Evolutionary conservation across 1,140 invertebrate genomes (phyloP).

Genomic region (Polyergus mexicanus): DNA sequence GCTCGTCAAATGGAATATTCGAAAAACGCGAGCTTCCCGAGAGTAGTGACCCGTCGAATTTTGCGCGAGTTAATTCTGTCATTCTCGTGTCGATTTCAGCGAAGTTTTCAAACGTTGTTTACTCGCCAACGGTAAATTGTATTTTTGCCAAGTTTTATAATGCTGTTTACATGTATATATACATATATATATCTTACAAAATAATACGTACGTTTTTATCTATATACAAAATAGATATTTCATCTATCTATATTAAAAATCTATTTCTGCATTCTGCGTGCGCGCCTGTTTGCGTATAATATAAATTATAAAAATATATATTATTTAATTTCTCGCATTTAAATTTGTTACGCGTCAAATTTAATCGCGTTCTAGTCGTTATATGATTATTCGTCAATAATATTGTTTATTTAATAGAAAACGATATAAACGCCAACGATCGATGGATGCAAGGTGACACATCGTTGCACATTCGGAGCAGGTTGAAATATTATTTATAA

Average conservation of each 20-base stretch:
- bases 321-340: constrained; percentile 16
- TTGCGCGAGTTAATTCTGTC: constrained; percentile 54
- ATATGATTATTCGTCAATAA: constrained; percentile 49
- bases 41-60: constrained; percentile 44
- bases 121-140: constrained; percentile 40
- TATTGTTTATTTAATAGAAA: constrained; percentile 66
- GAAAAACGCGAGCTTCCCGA: constrained; percentile 28
- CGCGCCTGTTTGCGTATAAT: too few species aligned
- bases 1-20: constrained; percentile 58
- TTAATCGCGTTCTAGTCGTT: not conserved
- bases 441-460: constrained; percentile 64
- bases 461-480: constrained; percentile 62
- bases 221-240: constrained; percentile 10
- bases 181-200: not conserved
- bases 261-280: too few species aligned
- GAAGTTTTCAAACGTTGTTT: constrained; percentile 57
- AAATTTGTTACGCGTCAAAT: not conserved
- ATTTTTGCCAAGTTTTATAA: constrained; percentile 28
- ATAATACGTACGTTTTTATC: too few species aligned
- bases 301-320: too few species aligned
- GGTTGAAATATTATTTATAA: constrained; percentile 73
- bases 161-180: constrained; percentile 13
- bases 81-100: constrained; percentile 62
- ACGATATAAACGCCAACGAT: constrained; percentile 53
- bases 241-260: not conserved